Percentiles rank a stretch among this genome's conserved stretches.
These are phyloP conservation scores for Elephantulus edwardii DNA, from an alignment of 2,113 vertebrate genomes.

Conservation along the genomic window DNA sequence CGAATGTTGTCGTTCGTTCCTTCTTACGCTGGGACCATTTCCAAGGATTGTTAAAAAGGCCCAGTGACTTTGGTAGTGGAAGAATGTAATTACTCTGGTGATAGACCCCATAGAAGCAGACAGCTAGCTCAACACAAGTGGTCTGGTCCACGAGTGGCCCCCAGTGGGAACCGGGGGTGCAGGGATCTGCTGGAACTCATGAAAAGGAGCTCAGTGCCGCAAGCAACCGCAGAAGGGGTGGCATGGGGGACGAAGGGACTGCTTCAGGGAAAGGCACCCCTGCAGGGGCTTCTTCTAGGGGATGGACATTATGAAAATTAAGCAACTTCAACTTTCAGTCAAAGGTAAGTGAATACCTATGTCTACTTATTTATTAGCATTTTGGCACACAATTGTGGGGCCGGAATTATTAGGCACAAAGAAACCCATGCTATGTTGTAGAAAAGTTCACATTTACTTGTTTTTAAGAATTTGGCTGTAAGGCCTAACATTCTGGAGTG, in stretches of 20 bases:
- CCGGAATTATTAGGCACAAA: not conserved
- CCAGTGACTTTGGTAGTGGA: slow-evolving; percentile 50
- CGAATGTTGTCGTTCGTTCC: slow-evolving; percentile 45
- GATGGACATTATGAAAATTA: not conserved
- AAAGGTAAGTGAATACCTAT: not conserved
- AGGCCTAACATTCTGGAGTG: not conserved
- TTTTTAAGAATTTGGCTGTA: not conserved
- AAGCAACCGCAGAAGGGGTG: not conserved
- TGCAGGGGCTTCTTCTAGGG: not conserved
- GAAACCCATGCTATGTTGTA: not conserved
- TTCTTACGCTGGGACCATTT: slow-evolving; percentile 44
- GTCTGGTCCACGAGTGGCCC: not conserved
- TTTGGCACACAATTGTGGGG: not conserved
- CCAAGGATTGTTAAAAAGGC: slow-evolving; percentile 57
- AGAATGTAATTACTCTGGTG: slow-evolving; percentile 43
- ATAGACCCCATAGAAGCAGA: slow-evolving; percentile 8
- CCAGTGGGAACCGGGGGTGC: not conserved
- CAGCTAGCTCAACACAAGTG: not conserved
- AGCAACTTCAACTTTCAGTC: not conserved
- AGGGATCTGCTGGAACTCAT: not conserved
- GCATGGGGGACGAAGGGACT: not conserved
- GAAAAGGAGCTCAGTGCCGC: not conserved
- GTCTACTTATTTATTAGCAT: not conserved
- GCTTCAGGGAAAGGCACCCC: rapidly evolving
- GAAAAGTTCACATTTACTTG: not conserved